These are phyloP conservation scores for Sciurus vulgaris DNA, from an alignment of 2,797 vertebrate genomes.

Conservation along the genomic window DNA sequence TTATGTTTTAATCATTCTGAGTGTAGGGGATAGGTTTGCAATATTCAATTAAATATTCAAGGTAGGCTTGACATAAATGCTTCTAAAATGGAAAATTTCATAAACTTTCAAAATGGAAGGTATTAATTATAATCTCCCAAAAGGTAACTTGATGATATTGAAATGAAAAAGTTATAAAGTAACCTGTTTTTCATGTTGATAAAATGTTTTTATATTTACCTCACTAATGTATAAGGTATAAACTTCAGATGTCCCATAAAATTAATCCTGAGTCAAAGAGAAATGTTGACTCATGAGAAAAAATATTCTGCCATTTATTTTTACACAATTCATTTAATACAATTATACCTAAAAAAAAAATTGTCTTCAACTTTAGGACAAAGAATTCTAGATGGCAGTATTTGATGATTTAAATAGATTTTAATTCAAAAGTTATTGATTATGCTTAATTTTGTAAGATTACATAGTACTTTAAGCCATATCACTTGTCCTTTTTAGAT, in stretches of 20 bases:
- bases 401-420: neutral
- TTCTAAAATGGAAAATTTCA: neutral
- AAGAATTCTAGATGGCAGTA: neutral
- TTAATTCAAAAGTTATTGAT: conserved; percentile 24
- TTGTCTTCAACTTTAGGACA: neutral
- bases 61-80: neutral
- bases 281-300: neutral
- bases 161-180: neutral
- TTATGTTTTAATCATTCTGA: conserved; percentile 74
- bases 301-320: neutral
- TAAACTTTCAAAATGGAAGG: neutral
- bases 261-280: neutral
- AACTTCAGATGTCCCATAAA: neutral
- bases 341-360: neutral
- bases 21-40: conserved; percentile 68
- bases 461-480: neutral
- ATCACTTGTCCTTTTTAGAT: neutral
- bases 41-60: conserved; percentile 54
- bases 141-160: neutral
- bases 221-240: neutral
- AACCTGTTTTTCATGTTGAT: neutral
- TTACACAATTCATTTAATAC: neutral
- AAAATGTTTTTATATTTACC: neutral
- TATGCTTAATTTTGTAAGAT: neutral
- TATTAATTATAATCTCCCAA: neutral